phyloP scores from a whole-genome alignment of 2,797 vertebrate species.

The Myiotriccus ornatus region DNA sequence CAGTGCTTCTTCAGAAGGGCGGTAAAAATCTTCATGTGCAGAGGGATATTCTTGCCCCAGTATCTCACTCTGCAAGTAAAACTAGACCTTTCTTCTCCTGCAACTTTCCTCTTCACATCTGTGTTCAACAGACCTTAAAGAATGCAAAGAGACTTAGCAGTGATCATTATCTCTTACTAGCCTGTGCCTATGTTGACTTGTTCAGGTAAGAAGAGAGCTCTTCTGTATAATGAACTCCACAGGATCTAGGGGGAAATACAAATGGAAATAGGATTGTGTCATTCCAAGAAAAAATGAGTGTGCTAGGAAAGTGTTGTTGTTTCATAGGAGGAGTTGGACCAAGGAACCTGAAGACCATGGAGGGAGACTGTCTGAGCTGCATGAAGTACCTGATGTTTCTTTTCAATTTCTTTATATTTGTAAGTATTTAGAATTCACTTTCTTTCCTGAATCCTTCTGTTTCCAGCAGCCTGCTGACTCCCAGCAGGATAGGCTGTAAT shows the following conservation, averaged over 20 bases:
- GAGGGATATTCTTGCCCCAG: background rate
- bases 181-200: background rate
- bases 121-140: background rate
- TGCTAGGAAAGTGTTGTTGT: slow-evolving; percentile 39
- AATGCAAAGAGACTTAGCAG: background rate
- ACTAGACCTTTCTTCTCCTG: background rate
- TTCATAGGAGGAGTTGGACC: slow-evolving; percentile 60
- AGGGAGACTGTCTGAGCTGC: slow-evolving; percentile 93
- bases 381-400: slow-evolving; percentile 96
- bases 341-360: slow-evolving; percentile 80
- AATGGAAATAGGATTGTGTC: background rate
- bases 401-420: slow-evolving; percentile 96
- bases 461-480: background rate
- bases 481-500: background rate
- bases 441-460: background rate
- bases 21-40: background rate
- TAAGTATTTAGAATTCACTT: slow-evolving; percentile 73
- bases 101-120: background rate
- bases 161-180: background rate
- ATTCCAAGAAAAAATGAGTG: background rate
- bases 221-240: background rate
- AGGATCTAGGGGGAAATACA: background rate
- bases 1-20: background rate
- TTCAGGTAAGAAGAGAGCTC: background rate
- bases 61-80: background rate